Percentiles rank a stretch among this genome's conserved stretches.
These are phyloP conservation scores for Trichechus manatus DNA, from an alignment of 2,113 vertebrate species.

Conservation along the genomic window DNA sequence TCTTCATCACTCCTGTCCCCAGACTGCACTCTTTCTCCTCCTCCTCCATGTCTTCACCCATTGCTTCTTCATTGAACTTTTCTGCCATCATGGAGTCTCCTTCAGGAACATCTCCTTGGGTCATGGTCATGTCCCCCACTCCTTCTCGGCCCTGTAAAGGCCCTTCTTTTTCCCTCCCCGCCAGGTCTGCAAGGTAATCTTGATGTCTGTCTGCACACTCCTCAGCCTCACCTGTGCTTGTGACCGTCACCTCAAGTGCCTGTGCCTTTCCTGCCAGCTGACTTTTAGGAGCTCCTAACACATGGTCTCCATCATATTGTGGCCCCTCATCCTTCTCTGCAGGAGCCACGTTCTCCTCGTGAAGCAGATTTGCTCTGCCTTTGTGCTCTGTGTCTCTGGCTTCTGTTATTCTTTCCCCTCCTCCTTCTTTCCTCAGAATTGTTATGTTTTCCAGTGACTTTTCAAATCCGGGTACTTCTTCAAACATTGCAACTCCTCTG, in stretches of 20 bases:
- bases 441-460: background rate
- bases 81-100: background rate
- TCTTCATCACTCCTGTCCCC: rapidly evolving
- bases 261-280: rapidly evolving
- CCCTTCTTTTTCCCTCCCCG: background rate
- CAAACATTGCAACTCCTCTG: rapidly evolving
- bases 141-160: background rate
- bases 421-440: background rate
- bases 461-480: background rate
- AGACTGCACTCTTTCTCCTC: rapidly evolving
- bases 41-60: background rate
- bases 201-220: no score
- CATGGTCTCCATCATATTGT: rapidly evolving
- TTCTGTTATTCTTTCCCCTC: background rate
- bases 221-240: background rate
- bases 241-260: rapidly evolving
- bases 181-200: rapidly evolving
- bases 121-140: rapidly evolving
- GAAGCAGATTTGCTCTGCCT: no score
- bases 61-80: background rate
- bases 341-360: rapidly evolving
- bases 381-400: background rate
- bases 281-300: background rate
- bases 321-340: rapidly evolving
- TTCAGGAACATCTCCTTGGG: background rate